A percentile compares a stretch with the other conserved stretches of the same genome.
Evolutionary conservation across 2,113 vertebrate genomes (phyloP).

Genomic region (Tragulus kanchil): DNA sequence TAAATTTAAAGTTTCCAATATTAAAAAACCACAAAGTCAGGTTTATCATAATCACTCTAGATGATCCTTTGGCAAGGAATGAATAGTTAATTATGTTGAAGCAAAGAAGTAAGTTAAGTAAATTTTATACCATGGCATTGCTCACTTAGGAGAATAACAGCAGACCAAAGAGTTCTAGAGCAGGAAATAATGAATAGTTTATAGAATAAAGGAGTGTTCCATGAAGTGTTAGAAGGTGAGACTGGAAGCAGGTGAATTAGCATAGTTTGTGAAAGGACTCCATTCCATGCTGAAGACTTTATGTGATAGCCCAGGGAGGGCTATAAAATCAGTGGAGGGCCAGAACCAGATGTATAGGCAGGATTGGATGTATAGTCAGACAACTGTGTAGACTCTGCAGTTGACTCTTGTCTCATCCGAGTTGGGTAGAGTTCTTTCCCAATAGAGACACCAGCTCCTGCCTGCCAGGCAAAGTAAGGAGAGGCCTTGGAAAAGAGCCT

Average conservation of each 20-base stretch:
- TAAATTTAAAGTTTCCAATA: constrained; percentile 40
- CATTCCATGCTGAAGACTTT: neutral
- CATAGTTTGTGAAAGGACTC: neutral
- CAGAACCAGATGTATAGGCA: neutral
- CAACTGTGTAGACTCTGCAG: neutral
- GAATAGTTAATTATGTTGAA: neutral
- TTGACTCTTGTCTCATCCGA: neutral
- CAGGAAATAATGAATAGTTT: neutral
- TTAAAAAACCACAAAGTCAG: neutral
- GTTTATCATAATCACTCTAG: neutral
- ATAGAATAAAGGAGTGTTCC: neutral
- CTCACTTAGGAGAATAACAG: neutral
- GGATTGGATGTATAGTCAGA: neutral
- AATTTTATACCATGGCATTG: neutral
- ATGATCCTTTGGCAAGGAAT: neutral
- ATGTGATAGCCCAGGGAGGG: neutral
- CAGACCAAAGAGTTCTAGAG: neutral
- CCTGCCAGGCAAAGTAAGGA: neutral
- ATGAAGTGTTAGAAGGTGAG: neutral
- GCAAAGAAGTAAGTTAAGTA: neutral
- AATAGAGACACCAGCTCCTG: neutral
- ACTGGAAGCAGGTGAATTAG: neutral
- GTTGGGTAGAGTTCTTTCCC: neutral
- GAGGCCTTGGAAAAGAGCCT: neutral
- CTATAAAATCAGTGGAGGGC: neutral